Base-by-base conservation (phyloP, 2,797 vertebrate species). In the Danio kyathit region DNA sequence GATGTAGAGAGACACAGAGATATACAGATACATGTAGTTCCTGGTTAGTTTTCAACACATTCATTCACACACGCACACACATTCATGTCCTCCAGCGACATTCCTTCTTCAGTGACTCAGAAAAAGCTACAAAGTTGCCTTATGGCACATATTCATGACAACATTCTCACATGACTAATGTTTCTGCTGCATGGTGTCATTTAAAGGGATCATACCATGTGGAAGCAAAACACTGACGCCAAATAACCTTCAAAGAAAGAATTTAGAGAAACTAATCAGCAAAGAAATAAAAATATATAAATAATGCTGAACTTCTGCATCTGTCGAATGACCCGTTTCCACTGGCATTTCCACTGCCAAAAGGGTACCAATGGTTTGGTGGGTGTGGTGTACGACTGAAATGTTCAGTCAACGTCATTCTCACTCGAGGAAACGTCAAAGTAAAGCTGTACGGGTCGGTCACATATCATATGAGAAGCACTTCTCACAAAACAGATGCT, bases 1-100 rank as follows among this genome's bases (percentile, higher is more conserved):
- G 71, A 29, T 14, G 76, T 41, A 85, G 72, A 86, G 17, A 84
- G 29, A 87, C 65, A 82, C 66, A 85, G 40, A 81, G 13, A 85
- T 65, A 86, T 75, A 87, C 41, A 88, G 17, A 88, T 83, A 78
- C 84, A 77, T 56, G 88, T 83, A 85, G 49, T 86, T 88, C 72
- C 85, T 84, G 44, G 85, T 87, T 75, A 87, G 82, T 82, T 56
- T 86, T 88, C 40, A 88, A 90, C 70, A 70, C 87, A 51, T 21
- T 49, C 61, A 60, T 69, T 76, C 78, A 73, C 69, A 80, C 78
- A 29, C 29, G 29, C 69, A 74, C 78, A 73, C 69, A 80, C 78
- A 8, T 41, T 44, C 7, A 41, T 63, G 38, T 52, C 38, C n/a
- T 43, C 44, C 44, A 38, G 66, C 16, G 46, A 67, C 44, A 60